These are phyloP conservation scores for Oscheius onirici DNA, from an alignment of 2,888 invertebrate genomes.

Conservation along the genomic window DNA sequence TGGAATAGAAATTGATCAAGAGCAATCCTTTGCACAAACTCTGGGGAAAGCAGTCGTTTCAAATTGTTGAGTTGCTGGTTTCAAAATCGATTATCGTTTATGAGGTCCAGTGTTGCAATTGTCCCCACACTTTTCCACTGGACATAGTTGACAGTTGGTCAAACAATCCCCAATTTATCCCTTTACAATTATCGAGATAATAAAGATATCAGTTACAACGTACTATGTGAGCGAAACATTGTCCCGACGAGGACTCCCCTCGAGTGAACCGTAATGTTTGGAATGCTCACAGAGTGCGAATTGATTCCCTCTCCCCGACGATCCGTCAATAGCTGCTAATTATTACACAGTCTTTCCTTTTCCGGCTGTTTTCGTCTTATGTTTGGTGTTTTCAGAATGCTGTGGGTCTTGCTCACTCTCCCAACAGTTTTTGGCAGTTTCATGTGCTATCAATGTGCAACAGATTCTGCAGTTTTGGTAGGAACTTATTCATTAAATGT, in stretches of 20 bases:
- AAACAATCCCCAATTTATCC: too few relatives aligned
- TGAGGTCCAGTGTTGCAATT: too few relatives aligned
- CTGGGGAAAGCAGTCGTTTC: too few relatives aligned
- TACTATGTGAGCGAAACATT: constrained; percentile 5
- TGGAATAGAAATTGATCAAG: too few relatives aligned
- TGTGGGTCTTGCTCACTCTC: background rate
- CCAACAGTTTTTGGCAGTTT: background rate
- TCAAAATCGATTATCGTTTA: too few relatives aligned
- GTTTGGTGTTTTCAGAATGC: background rate
- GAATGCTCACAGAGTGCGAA: constrained; percentile 31
- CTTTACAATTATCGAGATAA: too few relatives aligned
- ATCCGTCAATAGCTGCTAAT: constrained; percentile 28
- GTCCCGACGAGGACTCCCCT: constrained; percentile 20
- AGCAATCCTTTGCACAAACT: too few relatives aligned
- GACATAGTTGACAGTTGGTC: too few relatives aligned
- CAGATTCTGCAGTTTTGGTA: constrained; percentile 21
- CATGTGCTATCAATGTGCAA: constrained; percentile 27
- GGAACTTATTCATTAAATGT: background rate
- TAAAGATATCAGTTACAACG: too few relatives aligned
- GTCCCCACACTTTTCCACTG: too few relatives aligned
- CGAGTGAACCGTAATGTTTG: constrained; percentile 27
- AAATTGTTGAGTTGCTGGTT: too few relatives aligned
- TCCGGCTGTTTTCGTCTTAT: background rate
- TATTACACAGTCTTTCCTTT: constrained; percentile 5
- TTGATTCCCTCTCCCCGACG: constrained; percentile 27